Percentiles rank a stretch among this genome's conserved stretches.
Conservation (phyloP, 2,888 invertebrate species). For the Pherbina coryleti region DNA sequence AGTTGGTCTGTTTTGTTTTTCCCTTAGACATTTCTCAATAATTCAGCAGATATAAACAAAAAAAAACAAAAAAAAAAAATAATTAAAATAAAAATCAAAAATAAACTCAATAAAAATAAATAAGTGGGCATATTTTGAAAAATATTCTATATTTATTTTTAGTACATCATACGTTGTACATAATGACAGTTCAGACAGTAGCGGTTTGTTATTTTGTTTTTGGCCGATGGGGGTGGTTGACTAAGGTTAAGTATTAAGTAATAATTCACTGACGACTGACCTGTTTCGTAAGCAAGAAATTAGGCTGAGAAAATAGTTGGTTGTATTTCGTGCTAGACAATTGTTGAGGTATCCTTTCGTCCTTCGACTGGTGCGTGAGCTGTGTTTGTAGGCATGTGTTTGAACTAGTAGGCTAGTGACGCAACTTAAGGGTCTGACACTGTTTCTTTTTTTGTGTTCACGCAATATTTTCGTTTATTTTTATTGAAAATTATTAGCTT, state of each 20-base stretch:
- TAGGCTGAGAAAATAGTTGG: background rate
- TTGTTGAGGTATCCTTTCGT: conserved; percentile 7
- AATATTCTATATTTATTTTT: background rate
- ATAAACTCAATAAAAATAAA: background rate
- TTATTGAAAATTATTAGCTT: background rate
- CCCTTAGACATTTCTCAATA: too few relatives aligned
- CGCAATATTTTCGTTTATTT: background rate
- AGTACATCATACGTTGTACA: background rate
- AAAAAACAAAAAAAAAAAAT: background rate
- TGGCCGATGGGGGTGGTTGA: background rate
- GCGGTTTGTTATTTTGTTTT: background rate
- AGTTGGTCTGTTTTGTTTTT: background rate
- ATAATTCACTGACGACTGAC: background rate
- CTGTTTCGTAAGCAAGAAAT: background rate
- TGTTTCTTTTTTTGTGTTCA: background rate
- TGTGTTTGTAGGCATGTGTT: background rate
- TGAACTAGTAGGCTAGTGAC: background rate
- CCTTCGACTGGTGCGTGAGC: background rate
- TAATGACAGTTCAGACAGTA: background rate
- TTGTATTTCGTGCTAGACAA: background rate
- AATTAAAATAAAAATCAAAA: background rate
- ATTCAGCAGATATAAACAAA: background rate
- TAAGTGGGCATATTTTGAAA: background rate
- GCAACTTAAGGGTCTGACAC: background rate
- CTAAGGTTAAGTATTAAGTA: background rate